These are phyloP conservation scores for Eupeodes latifasciatus DNA, from an alignment of 2,888 invertebrate species.

Conservation along the genomic window DNA sequence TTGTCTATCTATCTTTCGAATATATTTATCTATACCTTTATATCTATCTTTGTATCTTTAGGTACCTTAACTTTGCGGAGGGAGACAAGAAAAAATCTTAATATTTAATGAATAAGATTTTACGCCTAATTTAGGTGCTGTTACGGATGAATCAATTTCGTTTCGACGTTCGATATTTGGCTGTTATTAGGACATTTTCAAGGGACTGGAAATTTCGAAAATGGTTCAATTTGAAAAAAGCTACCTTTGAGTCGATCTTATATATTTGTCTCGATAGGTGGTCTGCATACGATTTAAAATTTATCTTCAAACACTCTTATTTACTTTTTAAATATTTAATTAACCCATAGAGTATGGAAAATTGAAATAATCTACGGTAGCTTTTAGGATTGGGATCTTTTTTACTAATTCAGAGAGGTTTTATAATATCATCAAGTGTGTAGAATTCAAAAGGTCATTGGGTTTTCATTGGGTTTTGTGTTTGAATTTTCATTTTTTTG, in stretches of 20 bases:
- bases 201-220: neutral
- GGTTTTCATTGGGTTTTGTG: conserved; percentile 8
- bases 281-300: conserved; percentile 23
- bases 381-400: conserved; percentile 21
- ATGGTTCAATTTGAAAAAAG: neutral
- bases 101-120: conserved; percentile 71
- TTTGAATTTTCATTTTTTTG: neutral
- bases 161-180: conserved; percentile 1
- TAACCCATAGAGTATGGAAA: conserved; percentile 44
- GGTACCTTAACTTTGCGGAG: neutral
- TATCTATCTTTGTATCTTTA: conserved; percentile 2
- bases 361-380: conserved; percentile 39
- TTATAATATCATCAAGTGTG: neutral
- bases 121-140: conserved; percentile 69
- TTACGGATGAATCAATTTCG: conserved; percentile 65
- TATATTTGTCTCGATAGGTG: conserved; percentile 3
- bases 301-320: neutral
- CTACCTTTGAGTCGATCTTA: neutral
- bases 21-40: neutral
- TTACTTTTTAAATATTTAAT: conserved; percentile 6
- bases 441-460: conserved; percentile 31
- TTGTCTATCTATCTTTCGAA: conserved; percentile 1
- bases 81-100: conserved; percentile 44
- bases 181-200: conserved; percentile 6
- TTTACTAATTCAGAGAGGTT: neutral